Conservation (phyloP, 2,888 invertebrate genomes). For the Dexiosoma caninum region DNA sequence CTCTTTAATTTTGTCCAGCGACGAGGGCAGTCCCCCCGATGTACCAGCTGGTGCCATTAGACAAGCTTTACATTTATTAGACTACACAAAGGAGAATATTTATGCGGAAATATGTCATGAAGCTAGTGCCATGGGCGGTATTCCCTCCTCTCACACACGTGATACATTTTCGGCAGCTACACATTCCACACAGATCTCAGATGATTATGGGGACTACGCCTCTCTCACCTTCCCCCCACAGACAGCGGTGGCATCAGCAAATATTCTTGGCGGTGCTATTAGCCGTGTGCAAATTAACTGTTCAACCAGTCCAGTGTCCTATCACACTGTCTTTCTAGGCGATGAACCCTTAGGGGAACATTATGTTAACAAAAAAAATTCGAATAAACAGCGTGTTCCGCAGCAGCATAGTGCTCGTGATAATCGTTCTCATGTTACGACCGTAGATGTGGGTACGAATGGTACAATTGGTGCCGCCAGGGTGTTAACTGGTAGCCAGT, state of each 20-base stretch:
- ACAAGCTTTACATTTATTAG: constrained; percentile 68
- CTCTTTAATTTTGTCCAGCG: constrained; percentile 78
- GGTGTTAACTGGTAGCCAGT: constrained; percentile 53
- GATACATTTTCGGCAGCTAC: constrained; percentile 69
- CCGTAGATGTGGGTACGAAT: constrained; percentile 68
- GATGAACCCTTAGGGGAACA: constrained; percentile 72
- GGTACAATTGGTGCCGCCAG: constrained; percentile 55
- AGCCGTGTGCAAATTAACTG: constrained; percentile 76
- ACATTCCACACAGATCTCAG: constrained; percentile 68
- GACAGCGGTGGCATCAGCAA: constrained; percentile 38
- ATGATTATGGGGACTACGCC: constrained; percentile 72
- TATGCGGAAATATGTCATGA: constrained; percentile 83
- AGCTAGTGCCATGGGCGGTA: constrained; percentile 65
- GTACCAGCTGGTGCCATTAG: constrained; percentile 63
- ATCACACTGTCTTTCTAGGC: constrained; percentile 73
- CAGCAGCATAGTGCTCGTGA: constrained; percentile 42
- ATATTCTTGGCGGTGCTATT: constrained; percentile 70
- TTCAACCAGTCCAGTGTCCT: constrained; percentile 73
- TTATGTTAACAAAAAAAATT: constrained; percentile 52
- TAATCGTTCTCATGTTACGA: constrained; percentile 70
- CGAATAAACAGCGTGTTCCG: constrained; percentile 27
- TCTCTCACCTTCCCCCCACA: constrained; percentile 69
- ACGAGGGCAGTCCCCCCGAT: constrained; percentile 64
- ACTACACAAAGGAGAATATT: constrained; percentile 81
- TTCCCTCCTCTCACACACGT: constrained; percentile 67